A percentile compares a stretch with the other conserved stretches of the same genome.
phyloP scores from a whole-genome alignment of 2,113 vertebrate species.

The Ageneiosus marmoratus region DNA sequence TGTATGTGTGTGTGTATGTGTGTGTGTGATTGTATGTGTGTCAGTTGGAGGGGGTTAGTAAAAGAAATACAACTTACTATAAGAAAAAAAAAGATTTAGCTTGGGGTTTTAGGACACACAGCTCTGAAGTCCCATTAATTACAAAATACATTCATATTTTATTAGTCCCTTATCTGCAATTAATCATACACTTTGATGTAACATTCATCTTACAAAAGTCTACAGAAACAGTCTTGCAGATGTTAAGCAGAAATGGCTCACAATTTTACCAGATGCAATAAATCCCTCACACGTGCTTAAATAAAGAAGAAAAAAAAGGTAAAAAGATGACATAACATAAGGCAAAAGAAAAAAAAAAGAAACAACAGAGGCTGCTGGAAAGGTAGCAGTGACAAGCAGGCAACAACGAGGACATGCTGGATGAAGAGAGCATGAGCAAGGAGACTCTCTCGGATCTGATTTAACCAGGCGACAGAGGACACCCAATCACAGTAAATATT shows the following conservation, averaged over 20 bases:
- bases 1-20: too few species aligned
- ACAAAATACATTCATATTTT: constrained; percentile 75
- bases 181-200: constrained; percentile 77
- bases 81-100: constrained; percentile 61
- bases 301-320: background rate
- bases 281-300: constrained; percentile 32
- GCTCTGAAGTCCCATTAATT: constrained; percentile 67
- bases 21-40: too few species aligned
- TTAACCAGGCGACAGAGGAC: constrained; percentile 81
- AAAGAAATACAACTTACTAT: constrained; percentile 63
- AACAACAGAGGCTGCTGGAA: constrained; percentile 27
- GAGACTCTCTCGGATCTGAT: constrained; percentile 58
- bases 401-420: background rate
- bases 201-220: constrained; percentile 73
- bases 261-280: constrained; percentile 51
- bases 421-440: constrained; percentile 1
- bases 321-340: constrained; percentile 31
- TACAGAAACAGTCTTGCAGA: constrained; percentile 61
- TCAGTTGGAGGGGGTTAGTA: constrained; percentile 20
- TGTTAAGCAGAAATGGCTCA: constrained; percentile 52
- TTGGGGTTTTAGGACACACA: constrained; percentile 57
- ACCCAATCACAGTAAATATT: constrained; percentile 86
- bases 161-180: constrained; percentile 78
- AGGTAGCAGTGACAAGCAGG: constrained; percentile 29
- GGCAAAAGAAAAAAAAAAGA: constrained; percentile 8